A percentile compares a stretch with the other conserved stretches of the same genome.
Conservation (phyloP, 1,140 invertebrate species). For the Euwallacea similis region DNA sequence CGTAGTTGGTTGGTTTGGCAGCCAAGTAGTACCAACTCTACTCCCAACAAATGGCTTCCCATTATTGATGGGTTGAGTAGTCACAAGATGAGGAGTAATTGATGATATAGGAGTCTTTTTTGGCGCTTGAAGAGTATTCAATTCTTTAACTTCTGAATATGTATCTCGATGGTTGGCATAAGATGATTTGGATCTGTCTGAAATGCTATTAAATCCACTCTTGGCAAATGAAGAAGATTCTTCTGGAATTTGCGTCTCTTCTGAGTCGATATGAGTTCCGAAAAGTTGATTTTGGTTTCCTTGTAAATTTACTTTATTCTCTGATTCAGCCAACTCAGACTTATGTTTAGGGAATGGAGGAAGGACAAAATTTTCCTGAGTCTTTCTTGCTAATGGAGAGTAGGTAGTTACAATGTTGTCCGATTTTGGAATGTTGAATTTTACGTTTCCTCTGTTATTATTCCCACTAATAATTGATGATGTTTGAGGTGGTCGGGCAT, state of each 20-base stretch:
- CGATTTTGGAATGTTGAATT: constrained; percentile 8
- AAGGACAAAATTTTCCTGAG: constrained; percentile 2
- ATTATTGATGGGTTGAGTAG: constrained; percentile 48
- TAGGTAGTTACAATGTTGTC: constrained; percentile 20
- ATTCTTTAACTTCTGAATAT: constrained; percentile 49
- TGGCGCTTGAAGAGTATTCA: constrained; percentile 41
- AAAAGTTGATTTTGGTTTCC: constrained; percentile 14
- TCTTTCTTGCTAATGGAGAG: constrained; percentile 11
- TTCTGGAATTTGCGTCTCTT: constrained; percentile 71
- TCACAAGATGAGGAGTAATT: constrained; percentile 46
- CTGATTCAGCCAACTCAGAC: constrained; percentile 9
- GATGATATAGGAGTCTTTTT: constrained; percentile 45
- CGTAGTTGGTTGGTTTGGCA: constrained; percentile 28
- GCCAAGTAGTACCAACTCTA: constrained; percentile 40
- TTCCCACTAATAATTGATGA: not conserved
- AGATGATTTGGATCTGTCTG: constrained; percentile 38
- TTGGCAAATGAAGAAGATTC: constrained; percentile 70
- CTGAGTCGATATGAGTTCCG: constrained; percentile 44
- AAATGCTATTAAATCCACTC: constrained; percentile 42
- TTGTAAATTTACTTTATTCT: constrained; percentile 7
- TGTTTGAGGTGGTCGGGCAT: constrained; percentile 6
- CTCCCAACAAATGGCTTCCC: constrained; percentile 48
- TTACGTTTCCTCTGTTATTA: constrained; percentile 17
- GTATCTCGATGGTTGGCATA: constrained; percentile 49
- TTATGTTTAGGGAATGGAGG: constrained; percentile 31